Base-by-base conservation (phyloP, 1,140 invertebrate species). In the Caenorhabditis inopinata region DNA sequence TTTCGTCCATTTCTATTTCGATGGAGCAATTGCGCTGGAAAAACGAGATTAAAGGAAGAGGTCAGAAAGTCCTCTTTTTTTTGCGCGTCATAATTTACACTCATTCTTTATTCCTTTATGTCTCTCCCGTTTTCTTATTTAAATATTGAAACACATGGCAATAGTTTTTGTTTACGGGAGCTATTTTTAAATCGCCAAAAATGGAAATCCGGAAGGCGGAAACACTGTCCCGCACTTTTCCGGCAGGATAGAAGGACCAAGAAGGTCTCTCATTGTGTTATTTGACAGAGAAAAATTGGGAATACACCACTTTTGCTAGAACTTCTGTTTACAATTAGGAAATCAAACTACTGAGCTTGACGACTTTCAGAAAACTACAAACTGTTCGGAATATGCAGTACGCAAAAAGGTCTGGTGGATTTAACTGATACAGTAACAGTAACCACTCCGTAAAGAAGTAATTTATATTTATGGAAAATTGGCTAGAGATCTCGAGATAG, bases 1-100 rank as follows among this genome's bases (percentile, higher is more conserved):
- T 89, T 84, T 94, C 93, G 87, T 95, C 96, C 88, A 97, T 96
- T 87, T 96, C 93, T 6, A 97, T 92, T 75, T 91, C 90, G n/a
- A 92, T 89, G 79, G 90, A 90, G 32, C 91, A 89, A 80, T 91
- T 90, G 6, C 88, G 91, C 90, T 92, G 84, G 74, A 88, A 85
- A 77, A 58, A 81, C 27, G 16, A 74, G 27, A 58, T 14, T 29
- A 23, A 16, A 16, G 9, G 11, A 68, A 68, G 23, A 27, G 6
- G 12, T 74, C 35, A 35, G 14, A 3, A 16, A 9, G 21, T 45
- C 16, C 16, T 45, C 23, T 74, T 5, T 27, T 21, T 29, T 45
- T 25, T 1, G 11, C 42, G 14, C 73, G 45, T 46, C 46, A 47
- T 46, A 47, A 25, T 27, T 47, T 46, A 47, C 42, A 47, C 73